These are phyloP conservation scores for Papilio polytes DNA, from an alignment of 1,140 invertebrate genomes.

Conservation along the genomic window DNA sequence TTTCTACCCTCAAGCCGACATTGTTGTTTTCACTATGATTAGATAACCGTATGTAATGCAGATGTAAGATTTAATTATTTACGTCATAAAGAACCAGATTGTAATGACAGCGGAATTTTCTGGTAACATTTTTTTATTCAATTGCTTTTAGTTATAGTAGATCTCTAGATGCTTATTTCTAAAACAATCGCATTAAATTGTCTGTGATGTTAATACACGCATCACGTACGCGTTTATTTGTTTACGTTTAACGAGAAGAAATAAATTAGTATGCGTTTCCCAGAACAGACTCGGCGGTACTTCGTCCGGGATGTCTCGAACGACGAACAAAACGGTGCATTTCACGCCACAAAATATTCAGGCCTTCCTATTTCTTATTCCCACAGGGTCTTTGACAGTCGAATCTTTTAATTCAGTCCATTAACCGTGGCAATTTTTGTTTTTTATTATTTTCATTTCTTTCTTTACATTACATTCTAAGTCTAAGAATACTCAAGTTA, in stretches of 20 bases:
- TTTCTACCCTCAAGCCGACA: slow-evolving; percentile 46
- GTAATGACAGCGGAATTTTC: no score
- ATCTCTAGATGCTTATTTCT: not conserved
- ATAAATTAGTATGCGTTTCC: slow-evolving; percentile 28
- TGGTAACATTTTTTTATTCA: no score
- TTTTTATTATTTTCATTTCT: not conserved
- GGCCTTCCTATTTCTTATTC: slow-evolving; percentile 41
- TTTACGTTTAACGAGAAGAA: slow-evolving; percentile 37
- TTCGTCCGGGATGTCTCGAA: slow-evolving; percentile 21
- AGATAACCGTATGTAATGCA: slow-evolving; percentile 9
- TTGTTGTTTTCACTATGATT: slow-evolving; percentile 29
- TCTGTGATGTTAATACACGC: slow-evolving; percentile 5
- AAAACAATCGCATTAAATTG: slow-evolving; percentile 5
- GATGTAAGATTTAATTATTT: not conserved
- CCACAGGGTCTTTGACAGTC: slow-evolving; percentile 16
- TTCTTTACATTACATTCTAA: not conserved
- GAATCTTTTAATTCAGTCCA: no score
- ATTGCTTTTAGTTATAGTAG: not conserved
- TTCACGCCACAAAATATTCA: slow-evolving; percentile 31
- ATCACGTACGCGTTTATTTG: slow-evolving; percentile 29
- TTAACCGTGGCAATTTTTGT: not conserved
- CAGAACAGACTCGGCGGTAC: slow-evolving; percentile 12
- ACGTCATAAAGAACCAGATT: not conserved
- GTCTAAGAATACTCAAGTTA: not conserved
- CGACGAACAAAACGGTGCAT: slow-evolving; percentile 33